Evolutionary conservation across 2,888 invertebrate genomes (phyloP).

Genomic region (Tineola bisselliella): DNA sequence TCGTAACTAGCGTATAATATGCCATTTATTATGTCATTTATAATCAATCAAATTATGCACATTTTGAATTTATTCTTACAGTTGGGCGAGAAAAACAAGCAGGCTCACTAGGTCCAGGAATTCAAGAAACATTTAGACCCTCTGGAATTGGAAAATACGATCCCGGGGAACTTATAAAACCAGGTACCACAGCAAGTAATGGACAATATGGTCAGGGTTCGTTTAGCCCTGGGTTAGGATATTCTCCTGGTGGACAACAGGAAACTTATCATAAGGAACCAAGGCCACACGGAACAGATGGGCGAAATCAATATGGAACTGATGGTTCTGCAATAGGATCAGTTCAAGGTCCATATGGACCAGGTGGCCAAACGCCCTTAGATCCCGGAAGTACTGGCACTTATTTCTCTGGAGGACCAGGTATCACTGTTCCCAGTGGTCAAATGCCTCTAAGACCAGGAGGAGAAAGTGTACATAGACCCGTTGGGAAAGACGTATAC

Average conservation of each 20-base stretch:
- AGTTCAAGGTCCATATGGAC: background rate
- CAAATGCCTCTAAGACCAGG: constrained; percentile 17
- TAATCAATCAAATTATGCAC: too few relatives aligned
- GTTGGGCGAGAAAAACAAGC: background rate
- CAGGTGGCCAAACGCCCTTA: background rate
- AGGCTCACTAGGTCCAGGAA: background rate
- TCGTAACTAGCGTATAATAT: background rate
- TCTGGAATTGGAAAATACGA: background rate
- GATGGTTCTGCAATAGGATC: background rate
- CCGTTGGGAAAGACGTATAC: background rate
- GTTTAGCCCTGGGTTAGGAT: background rate
- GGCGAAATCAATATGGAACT: background rate
- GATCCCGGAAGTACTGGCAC: background rate
- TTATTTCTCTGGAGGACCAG: constrained; percentile 7
- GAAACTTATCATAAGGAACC: background rate
- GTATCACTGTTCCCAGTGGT: constrained; percentile 13
- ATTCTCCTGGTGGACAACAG: too few relatives aligned
- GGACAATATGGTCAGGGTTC: background rate
- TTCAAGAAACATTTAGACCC: background rate
- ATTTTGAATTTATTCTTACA: background rate
- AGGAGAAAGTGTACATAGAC: constrained; percentile 12
- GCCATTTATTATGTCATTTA: too few relatives aligned
- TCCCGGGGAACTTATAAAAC: background rate
- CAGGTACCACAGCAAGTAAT: background rate
- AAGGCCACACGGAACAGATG: background rate